A percentile compares a stretch with the other conserved stretches of the same genome.
Conservation (phyloP, 2,113 vertebrate species). For the Lophura nycthemera region DNA sequence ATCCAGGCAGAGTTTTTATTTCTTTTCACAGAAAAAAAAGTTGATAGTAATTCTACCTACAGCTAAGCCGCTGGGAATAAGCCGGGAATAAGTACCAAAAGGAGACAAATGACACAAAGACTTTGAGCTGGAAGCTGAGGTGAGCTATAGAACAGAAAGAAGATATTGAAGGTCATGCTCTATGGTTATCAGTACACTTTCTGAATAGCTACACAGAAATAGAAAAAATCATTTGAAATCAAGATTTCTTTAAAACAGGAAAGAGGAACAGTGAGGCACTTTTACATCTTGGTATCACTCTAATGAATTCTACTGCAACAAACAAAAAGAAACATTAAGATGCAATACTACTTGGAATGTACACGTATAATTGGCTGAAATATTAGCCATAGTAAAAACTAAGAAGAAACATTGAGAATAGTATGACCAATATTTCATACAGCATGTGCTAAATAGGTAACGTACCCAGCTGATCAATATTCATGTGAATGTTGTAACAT, state of each 20-base stretch:
- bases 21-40: background rate
- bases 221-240: background rate
- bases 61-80: background rate
- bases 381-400: background rate
- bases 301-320: background rate
- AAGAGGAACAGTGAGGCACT: background rate
- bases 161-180: background rate
- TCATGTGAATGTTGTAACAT: background rate
- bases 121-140: background rate
- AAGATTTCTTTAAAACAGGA: background rate
- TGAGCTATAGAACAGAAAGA: background rate
- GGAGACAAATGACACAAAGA: background rate
- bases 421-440: background rate
- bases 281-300: background rate
- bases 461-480: background rate
- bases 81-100: background rate
- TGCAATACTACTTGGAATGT: background rate
- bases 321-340: background rate
- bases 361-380: background rate
- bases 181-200: background rate
- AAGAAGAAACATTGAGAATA: background rate
- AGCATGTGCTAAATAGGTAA: background rate
- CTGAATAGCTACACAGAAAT: background rate
- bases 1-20: background rate
- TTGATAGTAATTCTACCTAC: background rate